These are phyloP conservation scores for Microcebus jonahi DNA, from an alignment of 2,113 vertebrate species.

Conservation along the genomic window DNA sequence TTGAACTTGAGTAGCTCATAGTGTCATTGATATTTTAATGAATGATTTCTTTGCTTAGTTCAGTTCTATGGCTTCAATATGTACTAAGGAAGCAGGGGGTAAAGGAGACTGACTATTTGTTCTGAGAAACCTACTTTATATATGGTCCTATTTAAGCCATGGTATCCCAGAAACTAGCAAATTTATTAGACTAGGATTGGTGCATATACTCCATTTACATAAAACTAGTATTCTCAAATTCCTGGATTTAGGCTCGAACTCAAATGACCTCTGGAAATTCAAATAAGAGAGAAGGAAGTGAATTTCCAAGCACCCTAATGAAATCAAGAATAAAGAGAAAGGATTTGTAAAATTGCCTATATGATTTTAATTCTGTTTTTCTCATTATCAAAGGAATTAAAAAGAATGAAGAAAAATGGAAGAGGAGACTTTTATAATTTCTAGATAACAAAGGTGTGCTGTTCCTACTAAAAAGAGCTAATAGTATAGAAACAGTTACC, in stretches of 20 bases:
- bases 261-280: background rate
- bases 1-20: background rate
- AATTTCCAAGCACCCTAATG: background rate
- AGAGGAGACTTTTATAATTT: background rate
- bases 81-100: rapidly evolving
- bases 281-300: background rate
- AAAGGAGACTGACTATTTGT: background rate
- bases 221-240: background rate
- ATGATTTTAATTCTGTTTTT: background rate
- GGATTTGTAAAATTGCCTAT: background rate
- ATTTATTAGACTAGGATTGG: background rate
- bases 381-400: background rate
- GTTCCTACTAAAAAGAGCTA: background rate
- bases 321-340: background rate
- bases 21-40: background rate
- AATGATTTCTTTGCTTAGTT: background rate
- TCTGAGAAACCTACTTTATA: background rate
- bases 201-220: background rate
- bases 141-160: background rate
- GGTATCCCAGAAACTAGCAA: background rate
- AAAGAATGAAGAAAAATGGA: background rate
- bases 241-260: no score
- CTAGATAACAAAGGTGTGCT: background rate
- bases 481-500: background rate
- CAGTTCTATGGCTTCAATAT: background rate